Conservation (phyloP, 2,888 invertebrate genomes). For the Schizaphis graminum region DNA sequence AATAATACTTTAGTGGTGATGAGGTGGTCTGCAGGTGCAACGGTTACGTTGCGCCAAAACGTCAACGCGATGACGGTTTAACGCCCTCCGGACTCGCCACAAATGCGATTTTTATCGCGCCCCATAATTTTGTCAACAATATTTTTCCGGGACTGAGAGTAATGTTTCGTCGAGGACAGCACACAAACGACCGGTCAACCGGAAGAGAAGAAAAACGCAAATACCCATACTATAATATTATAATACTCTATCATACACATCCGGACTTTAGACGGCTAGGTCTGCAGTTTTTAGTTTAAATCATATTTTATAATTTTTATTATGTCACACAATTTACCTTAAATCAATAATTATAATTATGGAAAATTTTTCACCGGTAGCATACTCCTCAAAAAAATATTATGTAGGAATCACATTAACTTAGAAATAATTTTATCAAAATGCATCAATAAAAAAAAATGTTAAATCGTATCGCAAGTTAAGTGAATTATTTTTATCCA, state of each 20-base stretch:
- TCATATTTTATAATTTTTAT: background rate
- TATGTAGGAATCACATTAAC: no score
- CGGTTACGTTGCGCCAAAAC: constrained; percentile 33
- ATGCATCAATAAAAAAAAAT: no score
- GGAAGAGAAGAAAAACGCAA: background rate
- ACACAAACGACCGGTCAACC: background rate
- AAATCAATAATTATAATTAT: background rate
- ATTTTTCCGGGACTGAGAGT: background rate
- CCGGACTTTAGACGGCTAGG: background rate
- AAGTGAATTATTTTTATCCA: no score
- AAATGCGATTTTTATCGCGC: constrained; percentile 22
- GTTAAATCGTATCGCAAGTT: no score
- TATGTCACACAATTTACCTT: background rate
- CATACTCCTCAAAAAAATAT: no score
- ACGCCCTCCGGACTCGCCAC: constrained; percentile 11
- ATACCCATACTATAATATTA: background rate
- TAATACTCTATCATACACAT: background rate
- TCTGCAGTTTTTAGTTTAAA: background rate
- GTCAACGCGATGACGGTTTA: background rate
- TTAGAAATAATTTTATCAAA: no score
- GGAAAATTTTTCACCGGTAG: no score
- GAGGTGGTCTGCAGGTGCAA: background rate
- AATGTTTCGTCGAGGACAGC: background rate
- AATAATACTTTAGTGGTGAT: background rate
- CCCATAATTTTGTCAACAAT: constrained; percentile 16